A percentile compares a stretch with the other conserved stretches of the same genome.
Evolutionary conservation across 2,888 invertebrate species (phyloP).

Genomic region (Lumbricus terrestris): DNA sequence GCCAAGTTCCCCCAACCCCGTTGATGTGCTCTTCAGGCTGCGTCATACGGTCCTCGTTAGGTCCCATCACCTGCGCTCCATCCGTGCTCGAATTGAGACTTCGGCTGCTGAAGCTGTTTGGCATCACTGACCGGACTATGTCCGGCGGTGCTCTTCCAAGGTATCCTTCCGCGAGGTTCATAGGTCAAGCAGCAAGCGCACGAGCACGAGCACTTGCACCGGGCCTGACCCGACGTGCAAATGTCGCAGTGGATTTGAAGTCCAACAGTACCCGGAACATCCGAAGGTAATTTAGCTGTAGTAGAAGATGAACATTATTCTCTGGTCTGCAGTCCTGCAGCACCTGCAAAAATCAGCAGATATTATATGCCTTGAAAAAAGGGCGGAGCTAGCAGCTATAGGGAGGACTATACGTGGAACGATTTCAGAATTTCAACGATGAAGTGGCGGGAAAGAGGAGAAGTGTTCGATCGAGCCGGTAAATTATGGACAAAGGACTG

Average conservation of each 20-base stretch:
- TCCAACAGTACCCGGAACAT: background rate
- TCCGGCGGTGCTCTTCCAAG: background rate
- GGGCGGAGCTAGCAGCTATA: too few species aligned
- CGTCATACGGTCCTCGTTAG: background rate
- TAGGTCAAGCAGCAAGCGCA: background rate
- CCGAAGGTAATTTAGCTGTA: background rate
- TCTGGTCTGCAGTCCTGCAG: background rate
- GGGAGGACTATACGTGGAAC: background rate
- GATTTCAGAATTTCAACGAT: background rate
- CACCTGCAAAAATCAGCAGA: background rate
- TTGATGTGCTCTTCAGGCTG: background rate
- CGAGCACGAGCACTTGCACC: background rate
- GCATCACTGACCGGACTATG: background rate
- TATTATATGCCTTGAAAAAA: too few species aligned
- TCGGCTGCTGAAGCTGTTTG: background rate
- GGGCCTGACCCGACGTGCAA: background rate
- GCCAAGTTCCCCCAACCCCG: background rate
- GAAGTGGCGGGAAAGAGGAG: background rate
- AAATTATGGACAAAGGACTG: too few species aligned
- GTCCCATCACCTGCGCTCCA: background rate
- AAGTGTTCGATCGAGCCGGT: too few species aligned
- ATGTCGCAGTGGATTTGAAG: background rate
- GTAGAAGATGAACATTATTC: background rate
- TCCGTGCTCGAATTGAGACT: background rate
- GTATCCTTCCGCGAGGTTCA: background rate